Evolutionary conservation across 2,888 invertebrate genomes (phyloP).

Genomic region (Boloria euphrosyne): DNA sequence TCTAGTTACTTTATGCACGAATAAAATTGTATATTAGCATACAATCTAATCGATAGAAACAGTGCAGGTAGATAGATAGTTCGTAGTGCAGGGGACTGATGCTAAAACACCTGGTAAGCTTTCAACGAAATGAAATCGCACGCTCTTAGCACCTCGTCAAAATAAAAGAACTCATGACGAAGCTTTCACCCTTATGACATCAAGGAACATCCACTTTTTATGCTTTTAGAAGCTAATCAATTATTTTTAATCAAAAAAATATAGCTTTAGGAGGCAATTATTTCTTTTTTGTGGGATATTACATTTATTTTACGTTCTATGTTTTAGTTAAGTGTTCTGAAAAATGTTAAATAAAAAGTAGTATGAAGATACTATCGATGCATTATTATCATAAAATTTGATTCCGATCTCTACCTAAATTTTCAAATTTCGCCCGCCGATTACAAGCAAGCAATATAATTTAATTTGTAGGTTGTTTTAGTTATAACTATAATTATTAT

Average conservation of each 20-base stretch:
- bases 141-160: constrained; percentile 24
- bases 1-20: background rate
- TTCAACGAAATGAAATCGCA: constrained; percentile 23
- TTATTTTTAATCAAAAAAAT: background rate
- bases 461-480: too few species aligned
- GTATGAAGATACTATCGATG: too few species aligned
- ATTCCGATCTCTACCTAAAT: too few species aligned
- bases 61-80: background rate
- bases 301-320: too few species aligned
- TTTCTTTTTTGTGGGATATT: too few species aligned
- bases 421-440: too few species aligned
- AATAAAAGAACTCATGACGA: constrained; percentile 7
- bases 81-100: background rate
- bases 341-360: too few species aligned
- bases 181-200: constrained; percentile 10
- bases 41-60: constrained; percentile 2
- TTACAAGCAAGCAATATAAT: too few species aligned
- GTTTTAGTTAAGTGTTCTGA: too few species aligned
- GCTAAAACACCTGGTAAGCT: constrained; percentile 12
- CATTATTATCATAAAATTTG: too few species aligned
- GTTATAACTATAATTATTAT: too few species aligned
- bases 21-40: background rate
- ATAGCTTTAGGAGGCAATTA: too few species aligned
- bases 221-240: background rate
- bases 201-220: background rate